A percentile compares a stretch with the other conserved stretches of the same genome.
These are phyloP conservation scores for Zaprionus africanus DNA, from an alignment of 1,140 invertebrate genomes.

Conservation along the genomic window DNA sequence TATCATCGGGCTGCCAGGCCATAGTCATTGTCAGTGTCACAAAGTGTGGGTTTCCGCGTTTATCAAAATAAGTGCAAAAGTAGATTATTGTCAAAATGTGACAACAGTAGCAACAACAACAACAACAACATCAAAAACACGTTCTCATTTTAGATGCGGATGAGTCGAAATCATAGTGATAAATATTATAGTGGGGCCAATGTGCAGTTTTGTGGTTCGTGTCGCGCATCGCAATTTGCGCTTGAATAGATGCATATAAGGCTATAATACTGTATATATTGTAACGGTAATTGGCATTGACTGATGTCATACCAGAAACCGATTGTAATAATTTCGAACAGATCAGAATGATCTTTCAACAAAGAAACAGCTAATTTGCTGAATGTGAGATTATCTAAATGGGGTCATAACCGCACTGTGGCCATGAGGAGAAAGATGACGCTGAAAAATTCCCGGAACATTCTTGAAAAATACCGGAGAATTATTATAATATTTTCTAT, in stretches of 20 bases:
- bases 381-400: slow-evolving; percentile 9
- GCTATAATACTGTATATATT: slow-evolving; percentile 23
- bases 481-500: background rate
- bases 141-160: slow-evolving; percentile 20
- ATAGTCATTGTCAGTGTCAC: slow-evolving; percentile 36
- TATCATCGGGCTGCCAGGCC: slow-evolving; percentile 23
- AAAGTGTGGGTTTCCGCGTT: slow-evolving; percentile 50
- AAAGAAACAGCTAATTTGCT: background rate
- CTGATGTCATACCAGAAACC: slow-evolving; percentile 42
- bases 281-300: slow-evolving; percentile 22
- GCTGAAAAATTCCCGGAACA: background rate
- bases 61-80: slow-evolving; percentile 60
- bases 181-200: slow-evolving; percentile 22
- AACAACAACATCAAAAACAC: slow-evolving; percentile 8
- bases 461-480: background rate
- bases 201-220: slow-evolving; percentile 31
- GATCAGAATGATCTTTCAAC: background rate
- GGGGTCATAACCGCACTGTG: background rate
- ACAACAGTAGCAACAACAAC: slow-evolving; percentile 38
- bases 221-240: slow-evolving; percentile 13
- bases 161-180: slow-evolving; percentile 27
- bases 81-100: slow-evolving; percentile 65
- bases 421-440: background rate
- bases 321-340: background rate
- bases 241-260: slow-evolving; percentile 15